Evolutionary conservation across 2,888 invertebrate species (phyloP), one percentile per base, ranked within the genome.

Genomic region (Platerodrilus igneus): DNA sequence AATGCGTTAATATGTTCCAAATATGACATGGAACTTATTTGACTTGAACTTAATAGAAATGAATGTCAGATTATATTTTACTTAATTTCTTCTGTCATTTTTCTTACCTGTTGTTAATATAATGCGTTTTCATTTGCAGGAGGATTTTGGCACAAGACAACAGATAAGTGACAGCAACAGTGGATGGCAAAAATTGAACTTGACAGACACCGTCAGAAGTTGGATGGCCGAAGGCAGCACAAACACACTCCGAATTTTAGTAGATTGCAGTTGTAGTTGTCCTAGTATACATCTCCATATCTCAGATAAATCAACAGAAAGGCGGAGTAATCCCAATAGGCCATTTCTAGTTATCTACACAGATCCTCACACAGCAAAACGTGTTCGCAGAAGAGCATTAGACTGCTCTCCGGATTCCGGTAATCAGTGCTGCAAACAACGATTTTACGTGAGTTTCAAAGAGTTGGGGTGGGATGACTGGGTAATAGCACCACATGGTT

Each of bases 401-500:
- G 89, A 90, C 67, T 92, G 92, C 70, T 80, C 80, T 48, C 79
- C 78, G 41, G 79, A 81, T 37, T 66, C 74, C 30, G 74, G 75
- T 44, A 79, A 79, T 54, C 86, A 87, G 65, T 93, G 92, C 70
- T 87, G 86, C 67, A 89, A 90, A 62, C 86, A 92, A 69, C 79
- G 84, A 31, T 89, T 92, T 72, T 92, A 90, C 74, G 90, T 93
- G 58, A 88, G 84, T 68, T 93, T 93, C 73, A 83, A 85, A 62
- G 83, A 87, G 57, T 76, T 93, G 33, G 91, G 91, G 55, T 93
- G 92, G 93, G 89, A 91, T 70, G 90, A 92, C 72, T 92, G 91
- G 91, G 90, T 92, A 37, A 57, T 57, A 22, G 86, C 87, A 51
- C 89, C 89, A 16, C 78, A 82, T 59, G 91, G 92, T 55, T 93